A percentile compares a stretch with the other conserved stretches of the same genome.
phyloP scores from a whole-genome alignment of 1,140 invertebrate genomes.

The Calliopsis andreniformis region DNA sequence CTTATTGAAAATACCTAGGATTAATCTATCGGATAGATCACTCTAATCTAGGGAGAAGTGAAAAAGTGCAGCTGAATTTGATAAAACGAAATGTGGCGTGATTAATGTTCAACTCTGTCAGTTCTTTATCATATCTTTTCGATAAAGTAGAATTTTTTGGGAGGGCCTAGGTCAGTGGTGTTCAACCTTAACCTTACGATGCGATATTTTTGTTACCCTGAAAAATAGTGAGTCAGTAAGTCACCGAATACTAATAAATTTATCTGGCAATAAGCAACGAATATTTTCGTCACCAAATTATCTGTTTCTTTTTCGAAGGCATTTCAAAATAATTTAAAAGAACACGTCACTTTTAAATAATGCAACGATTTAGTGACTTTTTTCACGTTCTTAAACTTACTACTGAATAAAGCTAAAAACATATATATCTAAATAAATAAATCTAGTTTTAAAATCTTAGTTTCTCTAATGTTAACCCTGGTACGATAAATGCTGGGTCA shows the following conservation, averaged over 20 bases:
- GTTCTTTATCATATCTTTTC: constrained; percentile 45
- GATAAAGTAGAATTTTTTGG: constrained; percentile 41
- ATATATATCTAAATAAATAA: too few species aligned
- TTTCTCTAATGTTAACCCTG: too few species aligned
- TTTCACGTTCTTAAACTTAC: too few species aligned
- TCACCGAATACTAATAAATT: not conserved
- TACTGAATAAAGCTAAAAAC: too few species aligned
- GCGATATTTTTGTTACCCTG: too few species aligned
- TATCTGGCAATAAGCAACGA: not conserved
- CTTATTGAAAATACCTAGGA: not conserved
- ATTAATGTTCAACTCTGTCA: constrained; percentile 18
- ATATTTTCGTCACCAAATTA: too few species aligned
- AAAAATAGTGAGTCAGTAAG: not conserved
- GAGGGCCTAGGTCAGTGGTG: constrained; percentile 27
- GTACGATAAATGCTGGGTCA: too few species aligned
- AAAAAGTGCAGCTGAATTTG: not conserved
- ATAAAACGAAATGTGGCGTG: constrained; percentile 10
- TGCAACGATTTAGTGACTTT: too few species aligned
- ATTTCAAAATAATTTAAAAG: too few species aligned
- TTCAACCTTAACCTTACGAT: constrained; percentile 17
- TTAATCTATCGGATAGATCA: not conserved
- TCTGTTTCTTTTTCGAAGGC: too few species aligned
- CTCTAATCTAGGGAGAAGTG: not conserved
- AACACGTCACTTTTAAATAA: too few species aligned
- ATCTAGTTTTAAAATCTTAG: too few species aligned